Conservation (phyloP, 1,140 invertebrate genomes). For the Hirudo medicinalis region DNA sequence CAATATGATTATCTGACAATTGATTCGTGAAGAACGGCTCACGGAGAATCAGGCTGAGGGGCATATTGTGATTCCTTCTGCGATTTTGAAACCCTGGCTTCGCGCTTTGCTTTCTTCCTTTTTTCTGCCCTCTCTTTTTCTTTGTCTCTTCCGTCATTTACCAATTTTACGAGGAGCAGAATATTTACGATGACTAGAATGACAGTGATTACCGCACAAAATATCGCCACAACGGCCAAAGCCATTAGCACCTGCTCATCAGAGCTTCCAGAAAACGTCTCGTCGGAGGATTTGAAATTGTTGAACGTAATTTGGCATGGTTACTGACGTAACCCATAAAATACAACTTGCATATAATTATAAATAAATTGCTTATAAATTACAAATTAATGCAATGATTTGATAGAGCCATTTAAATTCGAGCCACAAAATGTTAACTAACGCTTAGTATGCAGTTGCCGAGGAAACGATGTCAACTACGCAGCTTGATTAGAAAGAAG, state of each 20-base stretch:
- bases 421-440: no score
- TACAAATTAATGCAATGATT: no score
- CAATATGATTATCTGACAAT: no score
- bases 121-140: constrained; percentile 8
- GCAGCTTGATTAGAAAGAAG: no score
- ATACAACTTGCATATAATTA: no score
- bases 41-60: no score
- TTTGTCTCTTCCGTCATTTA: background rate
- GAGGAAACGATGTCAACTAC: no score
- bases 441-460: no score
- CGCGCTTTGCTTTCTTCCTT: background rate
- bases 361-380: no score
- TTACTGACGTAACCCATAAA: no score
- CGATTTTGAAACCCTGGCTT: background rate
- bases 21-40: no score
- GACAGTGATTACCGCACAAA: background rate
- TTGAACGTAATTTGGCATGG: background rate
- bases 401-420: no score
- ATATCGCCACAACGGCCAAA: background rate
- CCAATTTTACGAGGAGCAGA: background rate
- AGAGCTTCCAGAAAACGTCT: background rate
- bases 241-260: background rate
- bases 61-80: background rate
- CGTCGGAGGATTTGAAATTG: background rate
- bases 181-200: background rate